A percentile compares a stretch with the other conserved stretches of the same genome.
Evolutionary conservation across 1,140 invertebrate species (phyloP).

Genomic region (Lepidostoma basale): DNA sequence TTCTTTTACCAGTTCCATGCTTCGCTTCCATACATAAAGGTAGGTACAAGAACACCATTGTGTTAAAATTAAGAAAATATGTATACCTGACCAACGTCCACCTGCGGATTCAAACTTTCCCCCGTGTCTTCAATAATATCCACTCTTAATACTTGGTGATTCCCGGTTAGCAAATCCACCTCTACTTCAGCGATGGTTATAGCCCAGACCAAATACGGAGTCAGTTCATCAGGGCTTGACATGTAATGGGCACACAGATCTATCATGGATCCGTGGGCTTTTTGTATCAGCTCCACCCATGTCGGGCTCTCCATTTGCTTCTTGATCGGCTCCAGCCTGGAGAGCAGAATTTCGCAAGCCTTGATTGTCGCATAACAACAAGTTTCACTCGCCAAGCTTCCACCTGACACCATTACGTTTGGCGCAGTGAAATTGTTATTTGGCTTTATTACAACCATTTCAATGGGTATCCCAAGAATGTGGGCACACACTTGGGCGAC

Average conservation of each 20-base stretch:
- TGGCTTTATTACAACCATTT: slow-evolving; percentile 71
- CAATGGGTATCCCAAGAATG: slow-evolving; percentile 71
- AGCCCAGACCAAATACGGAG: slow-evolving; percentile 69
- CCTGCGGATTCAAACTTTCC: slow-evolving; percentile 73
- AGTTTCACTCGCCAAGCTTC: slow-evolving; percentile 62
- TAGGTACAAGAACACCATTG: too few relatives aligned
- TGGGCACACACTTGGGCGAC: slow-evolving; percentile 76
- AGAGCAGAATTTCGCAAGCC: slow-evolving; percentile 68
- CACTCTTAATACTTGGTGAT: slow-evolving; percentile 67
- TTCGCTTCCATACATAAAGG: too few relatives aligned
- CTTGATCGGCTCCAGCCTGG: slow-evolving; percentile 66
- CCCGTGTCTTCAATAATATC: slow-evolving; percentile 81
- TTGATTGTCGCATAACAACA: slow-evolving; percentile 67
- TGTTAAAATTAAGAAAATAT: too few relatives aligned
- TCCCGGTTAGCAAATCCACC: slow-evolving; percentile 79
- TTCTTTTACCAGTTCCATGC: too few relatives aligned
- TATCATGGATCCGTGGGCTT: slow-evolving; percentile 60
- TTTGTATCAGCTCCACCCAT: slow-evolving; percentile 70
- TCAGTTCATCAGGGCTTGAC: slow-evolving; percentile 62
- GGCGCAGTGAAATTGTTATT: slow-evolving; percentile 66
- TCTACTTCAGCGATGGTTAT: slow-evolving; percentile 70
- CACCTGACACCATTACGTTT: slow-evolving; percentile 69
- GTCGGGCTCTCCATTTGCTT: slow-evolving; percentile 58
- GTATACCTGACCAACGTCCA: slow-evolving; percentile 88
- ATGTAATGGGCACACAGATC: slow-evolving; percentile 70